Evolutionary conservation across 1,140 invertebrate genomes (phyloP), one percentile per base, ranked within the genome.

Genomic region (Delia radicum): DNA sequence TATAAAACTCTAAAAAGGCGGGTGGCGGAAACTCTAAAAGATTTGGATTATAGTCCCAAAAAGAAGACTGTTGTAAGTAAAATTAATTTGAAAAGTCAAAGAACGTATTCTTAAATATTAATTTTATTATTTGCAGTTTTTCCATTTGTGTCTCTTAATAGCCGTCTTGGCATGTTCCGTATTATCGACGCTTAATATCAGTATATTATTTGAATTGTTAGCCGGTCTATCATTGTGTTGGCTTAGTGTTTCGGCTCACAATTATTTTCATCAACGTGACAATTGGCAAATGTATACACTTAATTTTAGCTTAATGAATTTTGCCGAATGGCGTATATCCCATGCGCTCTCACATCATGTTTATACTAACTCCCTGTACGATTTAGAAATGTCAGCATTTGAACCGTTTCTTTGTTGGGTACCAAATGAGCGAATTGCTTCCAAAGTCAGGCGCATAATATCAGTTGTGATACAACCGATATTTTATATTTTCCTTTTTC

Each of bases 251-350:
- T 88, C 87, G 24, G 89, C 90, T 0, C 95, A 96, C 81, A 96
- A 96, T 86, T 96, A 93, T 81, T 92, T 95, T 37, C 95, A 96
- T 81, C 89, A 91, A 81, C 89, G 88, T 13, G 91, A 96, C 79
- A 94, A 89, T 81, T 94, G 93, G 89, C 89, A 94, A 48, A 94
- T 94, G 91, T 94, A 93, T 79, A 91, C 93, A 33, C 93, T 93
- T 71, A 92, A 95, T 81, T 83, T 96, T 0, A 87, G 87, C 7
- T 80, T 92, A 15, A 83, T 93, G 83, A 86, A 82, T 88, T 90
- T 80, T 81, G 90, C 90, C 62, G 90, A 92, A 77, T 96, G 93
- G 90, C 87, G 94, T 75, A 90, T 95, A 48, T 91, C 90, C 0
- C 94, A 96, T 80, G 91, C 88, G 0, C 81, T 96, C 13, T 95